Base-by-base conservation (phyloP, 2,797 vertebrate genomes). In the Alexandromys oeconomus region DNA sequence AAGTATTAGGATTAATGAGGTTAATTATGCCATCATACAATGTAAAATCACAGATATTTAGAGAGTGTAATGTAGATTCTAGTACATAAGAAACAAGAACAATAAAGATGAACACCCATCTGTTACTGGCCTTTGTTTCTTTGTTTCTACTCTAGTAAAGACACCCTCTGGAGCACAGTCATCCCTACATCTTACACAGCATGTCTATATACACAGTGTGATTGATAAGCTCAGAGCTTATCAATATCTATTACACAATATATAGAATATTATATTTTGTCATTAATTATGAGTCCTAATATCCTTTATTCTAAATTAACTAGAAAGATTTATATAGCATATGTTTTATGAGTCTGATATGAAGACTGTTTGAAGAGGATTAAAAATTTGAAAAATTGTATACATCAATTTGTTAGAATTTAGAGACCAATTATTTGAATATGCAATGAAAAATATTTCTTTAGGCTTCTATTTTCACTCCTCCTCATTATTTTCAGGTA, bases 1-100 rank as follows among this genome's bases (percentile, higher is more conserved):
- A 84, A 88, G 48, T 61, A 85, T 84, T n/a, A 43, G 54, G 94
- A 65, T 27, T 93, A 88, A 94, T 89, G 89, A 65, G 14, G 80
- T 78, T 86, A 65, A 34, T 23, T 23, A 12, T 92, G 81, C 51
- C 0, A 74, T 19, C 51, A 85, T 34, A 67, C 29, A 85, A 73
- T 77, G 23, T 73, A 48, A 96, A 77, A 37, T 71, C 19, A 69
- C 43, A 6, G 69, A 34, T 67, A 54, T 76, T 94, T 93, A 76
- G 34, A 95, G 12, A 63, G 25, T 57, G 65, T 65, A 76, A 79
- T 93, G 34, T n/a, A 71, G 80, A 88, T 86, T 82, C n/a, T 69
- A 27, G 46, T 93, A 11, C 29, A 76, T 93, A 67, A 74, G 91
- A 21, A 89, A 81, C 23, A 57, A 54, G 27, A 48, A 92, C 7